Evolutionary conservation across 2,888 invertebrate genomes (phyloP), one percentile per base, ranked within the genome.

Genomic region (Drosophila tripunctata): DNA sequence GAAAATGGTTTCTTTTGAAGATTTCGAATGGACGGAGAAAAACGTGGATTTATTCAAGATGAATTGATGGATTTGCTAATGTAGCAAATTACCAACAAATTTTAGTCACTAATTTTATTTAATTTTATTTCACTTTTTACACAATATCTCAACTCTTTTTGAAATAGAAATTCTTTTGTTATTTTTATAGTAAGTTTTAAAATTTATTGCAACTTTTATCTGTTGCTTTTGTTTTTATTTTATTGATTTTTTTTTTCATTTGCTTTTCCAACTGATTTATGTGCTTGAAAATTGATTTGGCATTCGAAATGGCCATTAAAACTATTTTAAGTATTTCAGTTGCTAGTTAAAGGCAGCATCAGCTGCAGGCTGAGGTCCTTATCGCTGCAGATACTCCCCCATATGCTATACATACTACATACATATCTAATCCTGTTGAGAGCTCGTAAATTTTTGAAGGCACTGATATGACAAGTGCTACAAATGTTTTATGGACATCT

Each of bases 391-490:
- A 24, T 10, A 22, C 38, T 19, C 31, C 36, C 35, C 27, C 48
- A 33, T n/a, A n/a, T n/a, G 43, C 15, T 15, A 17, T 24, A 10
- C 24, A n/a, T 22, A 10, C 24, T 27, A 27, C 10, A 27, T 10
- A 27, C 10, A 8, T 27, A 27, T 3, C 10, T 10, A 27, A 44
- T 63, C 50, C 57, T 64, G 57, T 43, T 36, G 58, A 38, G 58
- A 36, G 60, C 55, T 78, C 84, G 60, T 81, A 81, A 84, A 81
- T 76, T 48, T 61, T n/a, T n/a, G n/a, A n/a, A n/a, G 6, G 22
- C 27, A 33, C 73, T 81, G 81, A 81, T 81, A 81, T 75, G 78
- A 81, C 82, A 81, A 84, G 85, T 81, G 78, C 60, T 67, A 67
- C 24, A 78, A 69, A 78, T 80, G 78, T 57, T 80, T 75, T 73